Evolutionary conservation across 2,113 vertebrate genomes (phyloP), one percentile per base, ranked within the genome.

Genomic region (Albula goreensis): DNA sequence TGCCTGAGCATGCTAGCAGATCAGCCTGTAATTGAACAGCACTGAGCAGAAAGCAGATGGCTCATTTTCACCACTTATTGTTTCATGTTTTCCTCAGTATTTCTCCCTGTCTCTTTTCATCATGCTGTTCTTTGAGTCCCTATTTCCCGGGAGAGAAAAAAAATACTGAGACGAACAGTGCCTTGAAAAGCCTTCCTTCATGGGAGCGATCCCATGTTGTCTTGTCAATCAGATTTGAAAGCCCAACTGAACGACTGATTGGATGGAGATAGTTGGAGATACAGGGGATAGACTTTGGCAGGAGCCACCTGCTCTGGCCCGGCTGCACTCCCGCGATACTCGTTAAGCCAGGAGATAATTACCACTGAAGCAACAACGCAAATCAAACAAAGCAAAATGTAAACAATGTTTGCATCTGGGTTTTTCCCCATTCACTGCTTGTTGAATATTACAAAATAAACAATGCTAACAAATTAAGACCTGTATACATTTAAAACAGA

Each of bases 341-440:
- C 63, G 66, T 77, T 86, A 90, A 89, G 86, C 89, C 89, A 0
- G 10, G 52, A 89, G 89, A 89, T 90, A 56, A 82, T 80, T 56
- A 53, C 77, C 9, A 66, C 53, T 51, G 8, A 51, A 51, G 31
- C 12, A 86, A 25, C 50, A 10, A 31, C 48, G 60, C 2, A 81
- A 41, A 87, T 19, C 66, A 86, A 41, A 53, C 17, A 81, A 4
- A 13, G 57, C 81, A 50, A 41, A 41, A 84, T 80, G 88, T 87
- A 85, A 91, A 89, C 92, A 93, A 93, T 13, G 91, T 90, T 88
- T 82, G 56, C 88, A 90, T 88, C 79, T 87, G 86, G 92, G 90
- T 90, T 74, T 81, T 41, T 86, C 89, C 89, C 82, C 70, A 90
- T 89, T 91, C 86, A 83, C 85, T 85, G 82, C 87, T 88, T 90